Conservation (phyloP, 2,797 vertebrate species). For the Xiphophorus birchmanni region DNA sequence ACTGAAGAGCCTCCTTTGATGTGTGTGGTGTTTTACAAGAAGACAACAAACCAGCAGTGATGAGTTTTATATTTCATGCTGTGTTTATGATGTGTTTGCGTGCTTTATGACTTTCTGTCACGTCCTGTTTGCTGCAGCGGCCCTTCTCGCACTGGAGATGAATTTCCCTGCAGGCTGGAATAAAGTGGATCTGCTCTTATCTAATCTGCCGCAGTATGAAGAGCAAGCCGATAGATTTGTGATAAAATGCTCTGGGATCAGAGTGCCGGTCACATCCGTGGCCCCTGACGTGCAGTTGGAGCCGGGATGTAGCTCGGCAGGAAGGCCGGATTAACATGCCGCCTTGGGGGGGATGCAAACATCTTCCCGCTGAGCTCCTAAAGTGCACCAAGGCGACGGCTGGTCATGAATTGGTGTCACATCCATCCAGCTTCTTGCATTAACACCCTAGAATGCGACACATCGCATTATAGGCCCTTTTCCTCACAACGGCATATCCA, state of each 20-base stretch:
- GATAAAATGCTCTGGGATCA: constrained; percentile 56
- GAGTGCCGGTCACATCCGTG: constrained; percentile 28
- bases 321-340: constrained; percentile 44
- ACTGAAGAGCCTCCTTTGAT: not conserved
- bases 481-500: constrained; percentile 29
- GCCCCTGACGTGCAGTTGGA: constrained; percentile 26
- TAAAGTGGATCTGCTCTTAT: constrained; percentile 48
- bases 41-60: constrained; percentile 6
- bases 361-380: constrained; percentile 47
- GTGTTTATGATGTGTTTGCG: constrained; percentile 31
- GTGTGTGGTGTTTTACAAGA: constrained; percentile 9
- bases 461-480: constrained; percentile 33
- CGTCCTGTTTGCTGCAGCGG: constrained; percentile 7
- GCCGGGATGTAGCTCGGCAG: constrained; percentile 23
- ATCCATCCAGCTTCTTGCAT: constrained; percentile 54
- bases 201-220: constrained; percentile 50
- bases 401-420: constrained; percentile 75
- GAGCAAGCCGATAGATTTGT: constrained; percentile 49
- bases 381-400: constrained; percentile 53
- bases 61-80: constrained; percentile 21
- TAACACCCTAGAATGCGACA: constrained; percentile 21
- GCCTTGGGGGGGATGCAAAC: constrained; percentile 45
- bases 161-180: constrained; percentile 57
- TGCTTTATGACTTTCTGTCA: constrained; percentile 46
- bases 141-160: constrained; percentile 2